Evolutionary conservation across 92 coral and sea anemone genomes (phyloP).

Genomic region (Phenganax stokvisi): DNA sequence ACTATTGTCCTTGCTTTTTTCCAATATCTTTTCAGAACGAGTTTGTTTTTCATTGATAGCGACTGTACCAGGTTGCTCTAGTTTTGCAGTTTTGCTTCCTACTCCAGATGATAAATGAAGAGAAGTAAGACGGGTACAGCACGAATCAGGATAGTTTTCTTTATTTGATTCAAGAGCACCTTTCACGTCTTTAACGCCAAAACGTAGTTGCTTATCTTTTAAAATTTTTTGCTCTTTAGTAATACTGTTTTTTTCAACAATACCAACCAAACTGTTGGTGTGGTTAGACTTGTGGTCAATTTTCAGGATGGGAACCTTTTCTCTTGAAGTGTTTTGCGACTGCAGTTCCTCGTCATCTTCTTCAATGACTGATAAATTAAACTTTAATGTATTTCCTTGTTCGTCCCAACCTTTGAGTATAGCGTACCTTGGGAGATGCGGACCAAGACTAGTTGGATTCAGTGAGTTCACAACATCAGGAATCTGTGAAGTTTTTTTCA

Average conservation of each 20-base stretch:
- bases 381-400: conserved; percentile 15
- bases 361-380: conserved; percentile 24
- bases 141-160: neutral
- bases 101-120: conserved; percentile 46
- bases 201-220: neutral
- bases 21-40: conserved; percentile 32
- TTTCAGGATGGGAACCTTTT: neutral
- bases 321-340: neutral
- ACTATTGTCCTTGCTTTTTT: neutral
- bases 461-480: neutral
- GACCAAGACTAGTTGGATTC: no score
- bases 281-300: neutral
- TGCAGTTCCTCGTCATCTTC: conserved; percentile 1
- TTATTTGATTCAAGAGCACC: neutral
- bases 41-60: conserved; percentile 47
- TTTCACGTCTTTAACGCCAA: neutral
- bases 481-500: neutral
- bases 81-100: conserved; percentile 54
- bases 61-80: conserved; percentile 54
- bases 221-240: neutral
- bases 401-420: conserved; percentile 8
- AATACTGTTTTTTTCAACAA: neutral
- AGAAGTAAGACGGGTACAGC: neutral
- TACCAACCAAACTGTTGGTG: no score
- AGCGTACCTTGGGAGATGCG: neutral